Evolutionary conservation across 1,140 invertebrate species (phyloP), one percentile per base, ranked within the genome.

Genomic region (Sycophila sp.): DNA sequence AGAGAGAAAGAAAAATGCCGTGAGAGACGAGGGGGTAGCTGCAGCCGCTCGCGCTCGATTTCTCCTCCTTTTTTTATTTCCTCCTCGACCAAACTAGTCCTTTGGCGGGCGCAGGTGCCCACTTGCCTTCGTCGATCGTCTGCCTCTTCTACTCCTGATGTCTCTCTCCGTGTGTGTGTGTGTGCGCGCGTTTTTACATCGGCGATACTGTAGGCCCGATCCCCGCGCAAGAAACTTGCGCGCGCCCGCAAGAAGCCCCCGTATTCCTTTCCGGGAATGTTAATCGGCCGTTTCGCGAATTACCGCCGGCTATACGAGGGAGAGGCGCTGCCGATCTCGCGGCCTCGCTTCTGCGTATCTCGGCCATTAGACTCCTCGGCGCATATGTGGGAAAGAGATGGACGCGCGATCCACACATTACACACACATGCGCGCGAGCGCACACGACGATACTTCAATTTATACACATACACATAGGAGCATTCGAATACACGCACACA

Each of bases 261-360:
- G 51, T 66, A 70, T 62, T 77, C 59, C 69, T 67, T 76, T 76
- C 42, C 49, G 65, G 63, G 76, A 77, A 77, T 73, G 74, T 76
- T 79, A 79, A 77, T 79, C 77, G 74, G 76, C 40, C 76, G 73
- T 77, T 77, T 77, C 56, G 71, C 74, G 74, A 79, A 78, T 78
- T 78, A 77, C 76, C 74, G n/a, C n/a, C 42, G 34, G 30, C 42
- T 55, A 55, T 55, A 17, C 30, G 28, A 55, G 28, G 13, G 5
- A 32, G 6, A 26, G 51, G 22, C 15, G 24, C 49, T 24, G 47
- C 47, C 24, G 22, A n/a, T n/a, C n/a, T 22, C 17, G 49, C 49
- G 30, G 15, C 30, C 11, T 36, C 15, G 40, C 28, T 63, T 47
- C 60, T 63, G 60, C 42, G 64, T 75, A 75, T 78, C 74, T 66